A percentile compares a stretch with the other conserved stretches of the same genome.
phyloP scores from a whole-genome alignment of 2,113 vertebrate genomes.

The Hemicordylus capensis region DNA sequence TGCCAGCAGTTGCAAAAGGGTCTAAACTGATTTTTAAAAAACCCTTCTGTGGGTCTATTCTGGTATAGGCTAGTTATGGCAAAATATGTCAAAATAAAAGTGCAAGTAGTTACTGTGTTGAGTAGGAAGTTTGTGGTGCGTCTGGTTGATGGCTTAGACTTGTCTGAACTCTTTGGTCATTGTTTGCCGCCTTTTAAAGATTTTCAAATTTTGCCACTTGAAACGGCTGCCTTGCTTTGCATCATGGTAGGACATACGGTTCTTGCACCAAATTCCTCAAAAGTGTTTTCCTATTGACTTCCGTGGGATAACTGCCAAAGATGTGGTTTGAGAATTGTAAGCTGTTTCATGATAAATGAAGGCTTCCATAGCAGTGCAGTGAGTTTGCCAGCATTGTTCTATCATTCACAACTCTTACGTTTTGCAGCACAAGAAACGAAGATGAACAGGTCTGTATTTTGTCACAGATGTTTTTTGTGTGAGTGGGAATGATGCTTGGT shows the following conservation, averaged over 20 bases:
- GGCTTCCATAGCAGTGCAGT: neutral
- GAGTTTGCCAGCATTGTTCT: slow-evolving; percentile 1
- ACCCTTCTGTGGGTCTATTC: too few relatives aligned
- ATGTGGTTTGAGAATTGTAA: neutral
- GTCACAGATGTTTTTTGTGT: neutral
- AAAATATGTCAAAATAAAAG: neutral
- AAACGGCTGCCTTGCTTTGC: neutral
- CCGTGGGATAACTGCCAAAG: neutral
- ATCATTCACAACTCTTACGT: neutral
- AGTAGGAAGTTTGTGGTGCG: neutral
- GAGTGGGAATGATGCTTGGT: slow-evolving; percentile 18
- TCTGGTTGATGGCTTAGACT: neutral
- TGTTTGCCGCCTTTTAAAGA: neutral
- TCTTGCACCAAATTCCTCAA: neutral
- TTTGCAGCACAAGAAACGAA: neutral
- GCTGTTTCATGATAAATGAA: neutral
- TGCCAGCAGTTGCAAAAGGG: too few relatives aligned
- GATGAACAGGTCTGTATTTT: slow-evolving; percentile 22
- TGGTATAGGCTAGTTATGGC: too few relatives aligned
- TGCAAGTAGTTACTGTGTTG: neutral
- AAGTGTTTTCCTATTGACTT: neutral
- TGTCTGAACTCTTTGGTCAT: neutral
- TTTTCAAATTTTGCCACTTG: neutral
- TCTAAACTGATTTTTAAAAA: too few relatives aligned
- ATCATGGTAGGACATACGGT: neutral